Percentiles rank a stretch among this genome's conserved stretches.
These are phyloP conservation scores for Nasonia longicornis DNA, from an alignment of 1,140 invertebrate species.

Conservation along the genomic window DNA sequence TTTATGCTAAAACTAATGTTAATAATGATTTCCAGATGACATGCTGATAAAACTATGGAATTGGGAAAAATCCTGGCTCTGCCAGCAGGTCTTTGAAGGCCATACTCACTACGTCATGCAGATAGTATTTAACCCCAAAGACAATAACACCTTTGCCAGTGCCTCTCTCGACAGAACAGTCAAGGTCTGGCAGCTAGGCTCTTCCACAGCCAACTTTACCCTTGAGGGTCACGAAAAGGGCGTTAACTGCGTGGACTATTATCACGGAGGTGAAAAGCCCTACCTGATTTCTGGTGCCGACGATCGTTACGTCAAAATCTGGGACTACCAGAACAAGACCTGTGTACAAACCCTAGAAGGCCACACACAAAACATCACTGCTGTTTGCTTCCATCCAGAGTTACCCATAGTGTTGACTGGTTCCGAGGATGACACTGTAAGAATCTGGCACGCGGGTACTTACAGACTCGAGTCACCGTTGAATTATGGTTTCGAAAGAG, in stretches of 20 bases:
- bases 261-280: constrained; percentile 99
- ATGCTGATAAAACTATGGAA: constrained; percentile 99
- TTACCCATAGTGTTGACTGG: constrained; percentile 97
- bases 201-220: constrained; percentile 97
- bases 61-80: constrained; percentile 98
- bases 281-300: constrained; percentile 99
- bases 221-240: constrained; percentile 99
- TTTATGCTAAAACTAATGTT: neutral
- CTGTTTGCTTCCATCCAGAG: constrained; percentile 96
- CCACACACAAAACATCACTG: constrained; percentile 96
- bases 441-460: constrained; percentile 98
- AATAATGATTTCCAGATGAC: constrained; percentile 82
- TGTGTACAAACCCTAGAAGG: constrained; percentile 98
- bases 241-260: constrained; percentile 99
- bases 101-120: constrained; percentile 99
- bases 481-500: constrained; percentile 98
- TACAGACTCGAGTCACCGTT: constrained; percentile 96
- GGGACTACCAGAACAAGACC: constrained; percentile 99
- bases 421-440: constrained; percentile 94
- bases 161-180: constrained; percentile 97
- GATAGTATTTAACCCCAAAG: constrained; percentile 99
- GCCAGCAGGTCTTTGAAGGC: constrained; percentile 97
- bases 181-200: constrained; percentile 98
- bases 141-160: constrained; percentile 99
- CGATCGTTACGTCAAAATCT: constrained; percentile 97